Conservation (phyloP, 2,113 vertebrate genomes). For the Grallaria varia region DNA sequence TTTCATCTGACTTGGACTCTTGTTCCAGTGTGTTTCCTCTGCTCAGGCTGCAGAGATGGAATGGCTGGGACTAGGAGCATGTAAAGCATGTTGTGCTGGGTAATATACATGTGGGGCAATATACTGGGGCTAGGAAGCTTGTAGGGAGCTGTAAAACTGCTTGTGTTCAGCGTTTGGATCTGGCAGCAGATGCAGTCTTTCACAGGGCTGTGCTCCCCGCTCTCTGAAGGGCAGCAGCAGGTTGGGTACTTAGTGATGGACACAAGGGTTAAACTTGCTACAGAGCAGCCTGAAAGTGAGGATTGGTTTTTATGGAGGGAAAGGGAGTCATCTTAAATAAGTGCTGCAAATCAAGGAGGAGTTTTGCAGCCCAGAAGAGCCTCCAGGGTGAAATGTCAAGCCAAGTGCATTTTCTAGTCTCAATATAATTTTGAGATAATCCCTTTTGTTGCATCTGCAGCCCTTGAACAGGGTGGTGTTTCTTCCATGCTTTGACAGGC, state of each 20-base stretch:
- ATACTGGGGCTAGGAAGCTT: not conserved
- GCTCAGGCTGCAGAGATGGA: not conserved
- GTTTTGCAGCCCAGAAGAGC: constrained; percentile 25
- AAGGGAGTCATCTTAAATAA: constrained; percentile 32
- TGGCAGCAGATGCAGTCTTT: not conserved
- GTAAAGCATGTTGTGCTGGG: not conserved
- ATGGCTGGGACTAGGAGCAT: not conserved
- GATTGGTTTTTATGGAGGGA: constrained; percentile 37
- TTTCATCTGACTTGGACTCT: not conserved
- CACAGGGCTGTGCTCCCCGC: accelerated
- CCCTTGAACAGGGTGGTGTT: not conserved
- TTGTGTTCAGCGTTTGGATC: not conserved
- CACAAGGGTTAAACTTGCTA: not conserved
- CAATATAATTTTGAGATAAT: constrained; percentile 38
- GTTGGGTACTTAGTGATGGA: not conserved
- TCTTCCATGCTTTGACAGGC: not conserved
- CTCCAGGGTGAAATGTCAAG: not conserved
- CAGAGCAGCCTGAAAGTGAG: not conserved
- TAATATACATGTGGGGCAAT: not conserved
- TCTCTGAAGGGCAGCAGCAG: not conserved
- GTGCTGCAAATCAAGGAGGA: constrained; percentile 16
- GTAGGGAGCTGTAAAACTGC: not conserved
- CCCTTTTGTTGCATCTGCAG: constrained; percentile 16
- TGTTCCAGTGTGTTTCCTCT: not conserved
- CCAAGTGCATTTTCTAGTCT: constrained; percentile 32